Evolutionary conservation across 2,797 vertebrate genomes (phyloP), one percentile per base, ranked within the genome.

Genomic region (Anisognathus igniventris): DNA sequence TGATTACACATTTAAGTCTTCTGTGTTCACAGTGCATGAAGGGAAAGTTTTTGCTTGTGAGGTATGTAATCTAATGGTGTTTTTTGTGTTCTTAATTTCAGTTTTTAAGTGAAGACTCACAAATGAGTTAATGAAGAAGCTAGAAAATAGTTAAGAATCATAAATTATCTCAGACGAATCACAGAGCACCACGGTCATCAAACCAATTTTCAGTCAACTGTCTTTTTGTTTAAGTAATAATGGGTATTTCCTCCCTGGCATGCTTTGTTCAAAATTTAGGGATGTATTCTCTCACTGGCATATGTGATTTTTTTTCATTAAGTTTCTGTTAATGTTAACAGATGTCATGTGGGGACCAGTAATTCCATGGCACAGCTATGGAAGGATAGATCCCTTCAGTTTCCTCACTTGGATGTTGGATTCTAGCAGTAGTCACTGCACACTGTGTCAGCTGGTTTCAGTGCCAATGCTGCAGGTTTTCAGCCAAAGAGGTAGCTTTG

Each of bases 241-340:
- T 28, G 57, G 40, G 10, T 40, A 35, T 91, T 93, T 95, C 50
- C 10, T 68, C 31, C 89, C 37, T 2, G 10, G 48, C 14, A 39
- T 31, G 57, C 33, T 86, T 68, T 51, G 25, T 84, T 95, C 17
- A 45, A 93, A 96, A 95, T 94, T 65, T 92, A 96, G 65, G 33
- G 21, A 53, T 74, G 30, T 33, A 48, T 66, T 94, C 33, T 87
- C 5, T 84, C 14, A 42, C 13, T 50, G 13, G 30, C 28, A 3
- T 78, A 50, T 48, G 39, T 88, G 73, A 57, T 70, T 40, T 42
- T 33, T 30, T 73, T 91, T 82, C 1, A 23, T 74, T 53, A 35
- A 35, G 35, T 33, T 86, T 90, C 45, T 68, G 28, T 82, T 95
- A 66, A 66, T 15, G 5, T 65, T 95, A 44, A 65, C 2, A 27